A percentile compares a stretch with the other conserved stretches of the same genome.
phyloP scores from a whole-genome alignment of 2,797 vertebrate genomes.

The Myotis vivesi region DNA sequence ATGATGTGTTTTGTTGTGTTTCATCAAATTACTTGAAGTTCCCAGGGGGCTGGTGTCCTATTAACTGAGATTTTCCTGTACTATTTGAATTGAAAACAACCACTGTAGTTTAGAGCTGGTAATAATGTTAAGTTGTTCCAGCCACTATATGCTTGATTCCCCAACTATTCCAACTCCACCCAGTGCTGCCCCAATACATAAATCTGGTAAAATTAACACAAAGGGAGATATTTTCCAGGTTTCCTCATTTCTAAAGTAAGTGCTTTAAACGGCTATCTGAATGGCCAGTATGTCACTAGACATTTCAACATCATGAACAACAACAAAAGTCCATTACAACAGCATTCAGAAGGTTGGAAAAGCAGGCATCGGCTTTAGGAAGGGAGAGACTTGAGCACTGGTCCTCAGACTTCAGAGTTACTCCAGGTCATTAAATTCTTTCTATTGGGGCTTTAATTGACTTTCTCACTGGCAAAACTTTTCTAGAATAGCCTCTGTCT shows the following conservation, averaged over 20 bases:
- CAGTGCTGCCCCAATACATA: background rate
- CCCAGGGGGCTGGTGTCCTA: background rate
- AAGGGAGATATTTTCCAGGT: slow-evolving; percentile 12
- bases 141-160: background rate
- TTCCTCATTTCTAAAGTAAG: slow-evolving; percentile 57
- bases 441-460: slow-evolving; percentile 19
- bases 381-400: background rate
- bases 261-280: background rate
- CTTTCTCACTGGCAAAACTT: slow-evolving; percentile 27
- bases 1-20: background rate
- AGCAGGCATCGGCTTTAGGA: background rate
- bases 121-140: background rate
- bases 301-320: background rate
- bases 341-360: slow-evolving; percentile 17
- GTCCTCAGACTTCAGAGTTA: slow-evolving; percentile 27
- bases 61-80: background rate
- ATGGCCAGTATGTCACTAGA: slow-evolving; percentile 47
- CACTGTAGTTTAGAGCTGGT: background rate
- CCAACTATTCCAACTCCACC: background rate
- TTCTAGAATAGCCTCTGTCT: slow-evolving; percentile 14
- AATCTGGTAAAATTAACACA: slow-evolving; percentile 55
- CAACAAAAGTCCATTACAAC: slow-evolving; percentile 30
- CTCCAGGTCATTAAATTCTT: slow-evolving; percentile 22
- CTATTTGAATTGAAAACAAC: background rate
- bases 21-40: background rate